Evolutionary conservation across 2,888 invertebrate genomes (phyloP).

Genomic region (Cybosia mesomella): DNA sequence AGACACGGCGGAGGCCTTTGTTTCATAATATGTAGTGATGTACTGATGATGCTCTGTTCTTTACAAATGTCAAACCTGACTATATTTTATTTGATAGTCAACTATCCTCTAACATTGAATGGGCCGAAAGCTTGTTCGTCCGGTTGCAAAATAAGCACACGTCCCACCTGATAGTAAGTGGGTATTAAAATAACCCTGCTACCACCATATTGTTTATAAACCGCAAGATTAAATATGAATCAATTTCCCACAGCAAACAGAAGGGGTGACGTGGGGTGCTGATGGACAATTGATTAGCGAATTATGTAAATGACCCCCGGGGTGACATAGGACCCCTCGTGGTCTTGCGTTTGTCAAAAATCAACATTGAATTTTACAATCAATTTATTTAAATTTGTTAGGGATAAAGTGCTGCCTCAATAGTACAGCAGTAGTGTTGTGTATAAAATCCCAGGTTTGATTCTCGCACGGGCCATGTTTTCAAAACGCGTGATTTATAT

Average conservation of each 20-base stretch:
- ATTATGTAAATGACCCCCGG: constrained; percentile 48
- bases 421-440: background rate
- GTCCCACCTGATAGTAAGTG: background rate
- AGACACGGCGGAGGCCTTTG: no score
- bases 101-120: no score
- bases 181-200: background rate
- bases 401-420: constrained; percentile 15
- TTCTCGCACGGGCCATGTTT: no score
- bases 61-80: no score
- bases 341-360: constrained; percentile 43
- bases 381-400: constrained; percentile 31
- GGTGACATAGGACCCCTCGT: constrained; percentile 21
- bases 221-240: constrained; percentile 34
- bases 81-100: no score
- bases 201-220: constrained; percentile 6
- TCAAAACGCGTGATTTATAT: no score
- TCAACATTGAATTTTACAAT: constrained; percentile 47
- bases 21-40: no score
- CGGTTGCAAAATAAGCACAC: background rate
- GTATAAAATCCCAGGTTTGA: background rate
- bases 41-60: no score
- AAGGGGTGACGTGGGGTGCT: constrained; percentile 40
- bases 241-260: constrained; percentile 46
- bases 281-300: constrained; percentile 50
- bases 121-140: background rate